Evolutionary conservation across 2,888 invertebrate species (phyloP), one percentile per base, ranked within the genome.

Genomic region (Agrochola litura): DNA sequence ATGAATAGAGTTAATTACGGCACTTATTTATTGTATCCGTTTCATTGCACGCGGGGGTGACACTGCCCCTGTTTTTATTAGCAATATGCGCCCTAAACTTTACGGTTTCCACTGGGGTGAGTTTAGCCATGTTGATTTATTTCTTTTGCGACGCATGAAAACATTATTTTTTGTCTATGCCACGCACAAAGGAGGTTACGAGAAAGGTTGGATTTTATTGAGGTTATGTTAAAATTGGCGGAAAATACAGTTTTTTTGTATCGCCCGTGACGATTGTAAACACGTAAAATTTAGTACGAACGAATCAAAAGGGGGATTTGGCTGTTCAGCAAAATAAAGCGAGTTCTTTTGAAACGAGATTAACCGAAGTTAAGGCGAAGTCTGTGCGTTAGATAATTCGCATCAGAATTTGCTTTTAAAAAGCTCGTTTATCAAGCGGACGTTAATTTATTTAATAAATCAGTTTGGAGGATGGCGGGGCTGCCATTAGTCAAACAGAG

Each of bases 11-110:
- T 93, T 96, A 96, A 96, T 96, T 95, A 95, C 91, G 90, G 91
- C 93, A 92, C 95, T 95, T 95, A 95, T 95, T 95, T 95, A 95
- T 95, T 95, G 95, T 95, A 95, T 95, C 94, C 95, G 93, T 95
- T 94, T 94, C 95, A 92, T 91, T 92, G 92, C 88, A 83, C 88
- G 86, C 88, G 83, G 90, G 92, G 91, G 89, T 85, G 85, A 90
- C 82, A 83, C 88, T 90, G 91, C 93, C 93, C 94, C 92, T 90
- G 91, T 92, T 94, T 94, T 94, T 94, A 94, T 94, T 93, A 92
- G 92, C 92, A 90, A 89, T 89, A 89, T 89, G 91, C 92, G 91
- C 94, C 95, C 94, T 86, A 91, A 92, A 90, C 86, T 91, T 89
- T 90, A 91, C 89, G 91, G 84, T 88, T 89, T 91, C 86, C 87